Evolutionary conservation across 2,797 vertebrate species (phyloP).

Genomic region (Anniella stebbinsi): DNA sequence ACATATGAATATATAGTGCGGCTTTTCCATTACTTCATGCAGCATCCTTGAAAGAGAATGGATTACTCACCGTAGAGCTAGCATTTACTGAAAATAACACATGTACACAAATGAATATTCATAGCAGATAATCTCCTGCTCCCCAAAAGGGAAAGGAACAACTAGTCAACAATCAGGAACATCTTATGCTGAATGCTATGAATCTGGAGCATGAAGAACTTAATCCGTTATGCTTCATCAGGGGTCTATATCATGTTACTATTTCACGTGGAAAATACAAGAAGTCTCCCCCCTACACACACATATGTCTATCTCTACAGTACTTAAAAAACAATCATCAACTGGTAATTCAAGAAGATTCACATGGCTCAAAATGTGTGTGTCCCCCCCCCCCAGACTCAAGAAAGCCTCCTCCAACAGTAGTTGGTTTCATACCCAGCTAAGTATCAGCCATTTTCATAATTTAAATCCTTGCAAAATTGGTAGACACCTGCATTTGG

Average conservation of each 20-base stretch:
- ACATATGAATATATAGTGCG: background rate
- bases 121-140: constrained; percentile 26
- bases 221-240: constrained; percentile 52
- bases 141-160: constrained; percentile 41
- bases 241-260: constrained; percentile 59
- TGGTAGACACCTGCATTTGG: background rate
- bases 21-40: constrained; percentile 12
- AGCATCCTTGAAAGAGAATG: background rate
- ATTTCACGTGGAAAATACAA: constrained; percentile 35
- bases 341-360: constrained; percentile 7
- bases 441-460: background rate
- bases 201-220: constrained; percentile 66
- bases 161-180: constrained; percentile 42
- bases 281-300: background rate
- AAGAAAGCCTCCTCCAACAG: background rate
- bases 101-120: background rate
- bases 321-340: constrained; percentile 35
- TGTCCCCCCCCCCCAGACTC: background rate
- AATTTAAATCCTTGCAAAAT: background rate
- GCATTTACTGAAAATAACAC: constrained; percentile 22
- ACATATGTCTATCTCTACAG: constrained; percentile 35
- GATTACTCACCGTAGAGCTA: constrained; percentile 32
- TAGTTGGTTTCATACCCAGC: background rate
- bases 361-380: background rate
- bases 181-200: constrained; percentile 47